Base-by-base conservation (phyloP, 2,113 vertebrate species). In the Nibea albiflora region DNA sequence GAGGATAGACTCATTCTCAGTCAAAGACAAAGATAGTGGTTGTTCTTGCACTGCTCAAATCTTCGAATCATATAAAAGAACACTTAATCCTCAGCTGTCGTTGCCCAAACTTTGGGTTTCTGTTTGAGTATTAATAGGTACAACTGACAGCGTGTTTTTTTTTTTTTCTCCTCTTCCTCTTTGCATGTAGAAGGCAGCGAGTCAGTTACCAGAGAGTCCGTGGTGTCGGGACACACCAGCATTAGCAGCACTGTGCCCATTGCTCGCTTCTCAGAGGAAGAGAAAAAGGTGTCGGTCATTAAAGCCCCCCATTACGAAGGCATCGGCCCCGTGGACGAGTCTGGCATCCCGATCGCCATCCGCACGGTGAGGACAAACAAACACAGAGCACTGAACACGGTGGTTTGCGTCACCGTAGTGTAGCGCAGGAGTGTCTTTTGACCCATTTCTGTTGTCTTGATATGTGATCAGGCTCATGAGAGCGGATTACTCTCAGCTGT, bases 301-400 rank as follows among this genome's bases (percentile, higher is more conserved):
- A 99, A 98, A 95, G 98, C 97, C 4, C 98, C 98, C 0, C 97
- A 98, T 90, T 99, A 98, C 87, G 94, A 97, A 60, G 98, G 98
- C 75, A 99, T 99, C 60, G 98, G 98, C 87, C 98, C 98, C 0
- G 96, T 98, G 88, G 97, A 99, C 73, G 96, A 98, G 89, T 96
- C 97, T 46, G 97, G 98, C 93, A 98, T 98, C 90, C 98, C 98
- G 70, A 98, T 97, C 12, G 97, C 98, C 90, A 97, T 99, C 89
- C 96, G 97, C 94, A 98, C 98, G 95, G 98, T 99, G 95, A 95
- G 97, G 12, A 53, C 49, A 35, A 26, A 54, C 20, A 5, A 1
- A 3, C 57, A 56, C 11, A 22, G 7, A 66, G 15, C 73, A n/a
- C n/a, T n/a, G 6, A 58, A 31, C 46, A 17, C 6, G 2, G 11